Base-by-base conservation (phyloP, 2,113 vertebrate genomes). In the Thunnus thynnus region DNA sequence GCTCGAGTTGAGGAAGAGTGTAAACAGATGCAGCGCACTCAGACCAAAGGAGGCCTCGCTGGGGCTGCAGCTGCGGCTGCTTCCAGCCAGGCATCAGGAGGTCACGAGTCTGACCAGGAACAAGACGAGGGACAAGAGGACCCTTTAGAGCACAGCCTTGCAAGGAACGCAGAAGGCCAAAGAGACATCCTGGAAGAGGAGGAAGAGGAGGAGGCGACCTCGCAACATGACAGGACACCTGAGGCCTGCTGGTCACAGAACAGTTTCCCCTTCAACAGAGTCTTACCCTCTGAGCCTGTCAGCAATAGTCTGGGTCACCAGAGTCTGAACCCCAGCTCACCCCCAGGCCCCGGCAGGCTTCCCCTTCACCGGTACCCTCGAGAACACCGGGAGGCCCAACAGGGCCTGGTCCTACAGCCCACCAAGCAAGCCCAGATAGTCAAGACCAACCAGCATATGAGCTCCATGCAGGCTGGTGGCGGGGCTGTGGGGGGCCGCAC, bases 381-480 rank as follows among this genome's bases (percentile, higher is more conserved):
- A 46, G 97, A 98, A 83, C 89, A 91, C 51, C 81, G 91, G 56
- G 97, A 98, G 83, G 91, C 95, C 18, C 96, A 95, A 67, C 95
- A 97, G 20, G 97, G 95, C 1, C 60, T 97, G 86, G 80, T 97
- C 2, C 48, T 97, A 85, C 97, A 98, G 91, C 96, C 98, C 48
- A 97, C 95, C 47, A 98, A 96, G 88, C 97, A 99, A 88, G 97
- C 98, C 10, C 98, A 99, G 91, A 99, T 99, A 1, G 96, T 99
- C 46, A 99, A 99, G 93, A 99, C 97, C 63, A 99, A 95, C 80
- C 97, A 97, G 80, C 98, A 98, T 25, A 93, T 97, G 90, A 97
- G 94, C 62, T 95, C 96, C 2, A 73, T 90, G 71, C 97, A 96
- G 74, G 69, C 89, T 0, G 93, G 80, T 0, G 66, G 85, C 48